Evolutionary conservation across 2,797 vertebrate genomes (phyloP).

Genomic region (Galago senegalensis): DNA sequence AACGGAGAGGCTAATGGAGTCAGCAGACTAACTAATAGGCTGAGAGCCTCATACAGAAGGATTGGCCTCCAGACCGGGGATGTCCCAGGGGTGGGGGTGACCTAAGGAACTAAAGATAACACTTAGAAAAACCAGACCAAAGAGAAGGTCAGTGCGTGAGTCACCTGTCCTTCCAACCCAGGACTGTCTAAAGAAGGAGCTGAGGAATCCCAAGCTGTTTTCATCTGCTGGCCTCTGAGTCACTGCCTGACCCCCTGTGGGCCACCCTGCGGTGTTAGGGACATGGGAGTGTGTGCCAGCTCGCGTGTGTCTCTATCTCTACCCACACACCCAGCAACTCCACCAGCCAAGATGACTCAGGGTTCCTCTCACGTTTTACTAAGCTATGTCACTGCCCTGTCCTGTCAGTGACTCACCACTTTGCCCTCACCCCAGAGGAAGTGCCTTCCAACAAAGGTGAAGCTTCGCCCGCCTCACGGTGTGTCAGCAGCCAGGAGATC

Average conservation of each 20-base stretch:
- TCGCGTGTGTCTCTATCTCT: background rate
- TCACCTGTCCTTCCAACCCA: conserved; percentile 68
- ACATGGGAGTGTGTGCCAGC: background rate
- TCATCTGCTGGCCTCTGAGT: conserved; percentile 71
- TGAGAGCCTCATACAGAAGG: background rate
- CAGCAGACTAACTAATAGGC: conserved; percentile 12
- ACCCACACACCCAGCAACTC: conserved; percentile 25
- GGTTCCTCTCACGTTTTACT: conserved; percentile 66
- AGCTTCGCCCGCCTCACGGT: background rate
- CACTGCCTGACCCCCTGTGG: background rate
- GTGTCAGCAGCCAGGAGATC: background rate
- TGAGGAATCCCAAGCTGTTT: conserved; percentile 47
- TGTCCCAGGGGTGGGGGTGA: background rate
- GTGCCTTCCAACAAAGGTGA: conserved; percentile 34
- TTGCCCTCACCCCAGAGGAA: conserved; percentile 21
- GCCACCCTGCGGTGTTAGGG: background rate
- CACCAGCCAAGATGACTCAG: conserved; percentile 65
- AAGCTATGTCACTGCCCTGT: background rate
- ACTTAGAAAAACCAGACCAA: background rate
- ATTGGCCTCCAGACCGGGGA: background rate
- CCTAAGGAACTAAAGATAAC: background rate
- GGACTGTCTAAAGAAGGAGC: conserved; percentile 29
- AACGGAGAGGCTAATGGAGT: background rate
- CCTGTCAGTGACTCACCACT: conserved; percentile 57
- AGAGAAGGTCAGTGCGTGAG: conserved; percentile 60